Evolutionary conservation across 2,888 invertebrate genomes (phyloP), one percentile per base, ranked within the genome.

Genomic region (Petrophora chlorosata): DNA sequence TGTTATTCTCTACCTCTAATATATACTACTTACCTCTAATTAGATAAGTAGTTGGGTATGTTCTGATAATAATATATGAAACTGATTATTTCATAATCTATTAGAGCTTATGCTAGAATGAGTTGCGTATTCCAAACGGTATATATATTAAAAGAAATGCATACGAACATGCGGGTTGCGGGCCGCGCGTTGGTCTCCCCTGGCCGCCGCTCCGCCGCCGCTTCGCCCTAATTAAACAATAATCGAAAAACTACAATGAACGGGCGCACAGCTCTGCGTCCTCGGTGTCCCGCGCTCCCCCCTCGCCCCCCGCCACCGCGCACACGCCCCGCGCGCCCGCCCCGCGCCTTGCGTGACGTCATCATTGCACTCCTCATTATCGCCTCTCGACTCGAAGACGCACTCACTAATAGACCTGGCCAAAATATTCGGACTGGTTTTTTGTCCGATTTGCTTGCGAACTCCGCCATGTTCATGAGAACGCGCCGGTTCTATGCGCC

Each of bases 171-270:
- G 45, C 36, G 23, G 33, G 22, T 33, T 52, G 81, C 87, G 84
- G 82, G 74, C 87, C 86, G 79, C 73, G 56, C 50, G 67, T 80
- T 73, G 60, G 57, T 58, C 59, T 48, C 58, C 72, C 72, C 87
- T 86, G 86, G 83, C 85, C 85, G 88, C 82, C 88, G 88, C 85
- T 82, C 80, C 86, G 88, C 87, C 87, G 89, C 89, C 88, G 89
- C 88, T 88, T 89, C 88, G 89, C 88, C 89, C 89, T 90, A 90
- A 89, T 90, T 89, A 90, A 89, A 90, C 89, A 90, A 89, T 89
- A 90, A 90, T 90, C 89, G 89, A 89, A 89, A 89, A 88, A 89
- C 87, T 89, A 89, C 89, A 89, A 89, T 88, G 87, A 89, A 85
- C 89, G 87, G 82, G 87, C 87, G 86, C 86, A 79, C 84, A 81